Evolutionary conservation across 2,888 invertebrate species (phyloP).

Genomic region (Sycophila texana): DNA sequence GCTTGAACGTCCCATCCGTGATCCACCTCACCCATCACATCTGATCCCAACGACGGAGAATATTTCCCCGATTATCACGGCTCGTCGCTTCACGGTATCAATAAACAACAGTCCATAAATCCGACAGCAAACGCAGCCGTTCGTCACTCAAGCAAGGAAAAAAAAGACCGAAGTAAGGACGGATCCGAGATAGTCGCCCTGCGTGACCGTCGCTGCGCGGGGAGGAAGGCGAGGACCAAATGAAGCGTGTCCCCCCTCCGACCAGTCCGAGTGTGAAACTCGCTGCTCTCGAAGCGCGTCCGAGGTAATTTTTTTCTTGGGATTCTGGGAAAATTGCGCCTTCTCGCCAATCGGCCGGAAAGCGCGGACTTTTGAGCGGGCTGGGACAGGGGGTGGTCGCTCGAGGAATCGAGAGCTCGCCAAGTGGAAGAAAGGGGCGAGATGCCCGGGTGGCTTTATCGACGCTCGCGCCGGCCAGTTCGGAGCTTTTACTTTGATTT

Average conservation of each 20-base stretch:
- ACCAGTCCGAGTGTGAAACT: conserved; percentile 73
- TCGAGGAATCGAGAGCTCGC: too few relatives aligned
- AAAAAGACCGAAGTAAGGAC: not conserved
- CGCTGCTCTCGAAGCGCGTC: conserved; percentile 62
- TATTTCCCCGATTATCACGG: too few relatives aligned
- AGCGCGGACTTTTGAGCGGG: not conserved
- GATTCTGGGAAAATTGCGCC: conserved; percentile 37
- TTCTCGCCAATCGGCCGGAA: conserved; percentile 32
- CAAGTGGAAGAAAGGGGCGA: not conserved
- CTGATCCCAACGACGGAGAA: too few relatives aligned
- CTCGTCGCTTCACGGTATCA: not conserved
- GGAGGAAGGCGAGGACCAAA: conserved; percentile 31
- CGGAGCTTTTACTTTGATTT: too few relatives aligned
- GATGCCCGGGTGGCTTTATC: too few relatives aligned
- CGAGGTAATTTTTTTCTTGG: conserved; percentile 56
- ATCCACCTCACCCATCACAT: too few relatives aligned
- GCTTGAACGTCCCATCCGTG: too few relatives aligned
- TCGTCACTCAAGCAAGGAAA: not conserved
- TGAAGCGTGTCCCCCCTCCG: conserved; percentile 10
- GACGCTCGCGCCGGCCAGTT: too few relatives aligned
- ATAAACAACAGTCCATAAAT: not conserved
- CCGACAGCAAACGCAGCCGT: not conserved
- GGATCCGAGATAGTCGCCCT: not conserved
- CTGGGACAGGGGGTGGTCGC: conserved; percentile 13
- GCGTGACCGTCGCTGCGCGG: too few relatives aligned